Evolutionary conservation across 2,113 vertebrate species (phyloP), one percentile per base, ranked within the genome.

Genomic region (Falcunculus frontatus): DNA sequence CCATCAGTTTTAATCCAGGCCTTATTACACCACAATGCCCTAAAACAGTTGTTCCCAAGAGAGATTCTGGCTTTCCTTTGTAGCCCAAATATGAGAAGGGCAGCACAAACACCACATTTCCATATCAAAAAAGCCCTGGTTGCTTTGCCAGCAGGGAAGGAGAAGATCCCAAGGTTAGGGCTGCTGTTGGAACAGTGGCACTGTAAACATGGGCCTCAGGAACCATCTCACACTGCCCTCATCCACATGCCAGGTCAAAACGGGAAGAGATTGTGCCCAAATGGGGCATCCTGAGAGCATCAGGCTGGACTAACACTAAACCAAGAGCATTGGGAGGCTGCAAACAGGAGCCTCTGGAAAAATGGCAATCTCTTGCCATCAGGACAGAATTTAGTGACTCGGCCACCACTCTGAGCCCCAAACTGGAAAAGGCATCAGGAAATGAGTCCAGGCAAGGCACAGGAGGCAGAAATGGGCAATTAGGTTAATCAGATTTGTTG

Each of bases 401-500:
- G 37, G 67, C 44, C 53, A 47, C 50, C 56, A 21, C 39, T 32
- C 50, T 25, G 23, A 79, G 83, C 42, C 86, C 75, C 60, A 84
- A 19, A 63, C 60, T 84, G 79, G 21, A 53, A 69, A 78, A 92
- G 49, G 75, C 78, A 42, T 22, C 27, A 83, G 68, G 79, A 82
- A 85, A 83, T 1, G 22, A 74, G 68, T 13, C 53, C 69, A 60
- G 56, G 53, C 4, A 0, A 65, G 65, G 84, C 73, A 52, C 39
- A 21, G 83, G 68, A 83, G 56, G 56, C 73, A 85, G 68, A 57
- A 80, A 64, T 32, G 20, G 57, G 73, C 79, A 77, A 74, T 92
- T 67, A 89, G 83, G 75, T 55, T 95, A 91, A 95, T 82, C 78
- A 90, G 79, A 90, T 96, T 94, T 90, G 56, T 33, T 90, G 92